Percentiles rank a stretch among this genome's conserved stretches.
These are phyloP conservation scores for Xestoiulus laeticollis DNA, from an alignment of 2,888 invertebrate genomes.

Conservation along the genomic window DNA sequence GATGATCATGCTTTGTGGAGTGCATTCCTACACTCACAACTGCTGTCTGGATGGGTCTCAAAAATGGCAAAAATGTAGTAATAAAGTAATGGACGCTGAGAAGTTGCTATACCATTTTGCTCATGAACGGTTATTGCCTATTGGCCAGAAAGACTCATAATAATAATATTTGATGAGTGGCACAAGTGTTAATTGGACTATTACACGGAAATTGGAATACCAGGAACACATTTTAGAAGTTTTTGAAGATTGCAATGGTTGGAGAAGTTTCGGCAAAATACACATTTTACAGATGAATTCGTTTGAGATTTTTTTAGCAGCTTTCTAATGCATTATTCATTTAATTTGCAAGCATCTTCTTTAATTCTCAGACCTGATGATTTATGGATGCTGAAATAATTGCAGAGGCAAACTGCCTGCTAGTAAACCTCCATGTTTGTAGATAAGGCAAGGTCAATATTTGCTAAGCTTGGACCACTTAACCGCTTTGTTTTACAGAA, in stretches of 20 bases:
- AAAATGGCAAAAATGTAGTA: neutral
- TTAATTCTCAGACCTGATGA: neutral
- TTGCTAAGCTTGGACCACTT: neutral
- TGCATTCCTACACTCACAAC: neutral
- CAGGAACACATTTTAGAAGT: neutral
- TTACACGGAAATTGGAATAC: neutral
- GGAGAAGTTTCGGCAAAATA: too few relatives aligned
- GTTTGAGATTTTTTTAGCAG: too few relatives aligned
- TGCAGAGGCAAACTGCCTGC: neutral
- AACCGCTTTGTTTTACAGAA: constrained; percentile 12
- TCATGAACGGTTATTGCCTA: neutral
- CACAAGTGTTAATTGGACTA: neutral
- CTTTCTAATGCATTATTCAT: neutral
- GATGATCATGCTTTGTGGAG: neutral
- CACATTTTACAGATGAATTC: neutral
- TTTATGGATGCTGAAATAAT: neutral
- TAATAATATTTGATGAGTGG: neutral
- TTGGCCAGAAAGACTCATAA: neutral
- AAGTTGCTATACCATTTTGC: too few relatives aligned
- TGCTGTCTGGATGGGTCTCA: neutral
- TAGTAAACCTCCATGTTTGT: neutral
- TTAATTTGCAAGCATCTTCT: neutral
- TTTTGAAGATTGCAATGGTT: neutral
- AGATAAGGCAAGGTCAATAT: neutral
- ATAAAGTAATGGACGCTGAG: neutral